These are phyloP conservation scores for Pitangus sulphuratus DNA, from an alignment of 2,797 vertebrate genomes.

Conservation along the genomic window DNA sequence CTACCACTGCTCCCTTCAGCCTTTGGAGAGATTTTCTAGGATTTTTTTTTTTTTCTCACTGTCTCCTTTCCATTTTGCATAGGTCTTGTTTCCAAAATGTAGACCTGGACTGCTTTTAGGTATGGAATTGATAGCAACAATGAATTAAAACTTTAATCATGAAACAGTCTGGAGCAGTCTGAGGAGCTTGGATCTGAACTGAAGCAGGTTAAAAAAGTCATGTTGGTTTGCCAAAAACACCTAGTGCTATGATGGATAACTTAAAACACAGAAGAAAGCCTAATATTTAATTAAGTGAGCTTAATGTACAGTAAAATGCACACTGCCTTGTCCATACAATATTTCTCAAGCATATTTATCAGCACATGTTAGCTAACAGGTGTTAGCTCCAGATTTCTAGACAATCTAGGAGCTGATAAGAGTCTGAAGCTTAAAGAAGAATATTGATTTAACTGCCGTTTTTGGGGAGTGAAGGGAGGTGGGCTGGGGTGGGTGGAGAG, in stretches of 20 bases:
- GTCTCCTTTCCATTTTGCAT: background rate
- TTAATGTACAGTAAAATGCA: background rate
- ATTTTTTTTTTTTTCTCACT: background rate
- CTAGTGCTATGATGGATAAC: background rate
- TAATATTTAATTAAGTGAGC: background rate
- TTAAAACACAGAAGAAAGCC: background rate
- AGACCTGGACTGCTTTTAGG: background rate
- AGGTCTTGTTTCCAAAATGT: background rate
- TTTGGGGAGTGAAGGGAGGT: background rate
- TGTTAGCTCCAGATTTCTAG: conserved; percentile 41
- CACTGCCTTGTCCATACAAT: background rate
- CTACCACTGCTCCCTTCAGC: background rate
- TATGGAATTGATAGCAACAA: background rate
- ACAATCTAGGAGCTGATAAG: background rate
- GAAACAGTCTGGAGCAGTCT: background rate
- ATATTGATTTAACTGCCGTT: background rate
- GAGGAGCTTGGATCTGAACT: background rate
- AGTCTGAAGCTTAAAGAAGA: background rate
- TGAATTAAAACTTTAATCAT: background rate
- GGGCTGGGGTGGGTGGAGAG: too few relatives aligned
- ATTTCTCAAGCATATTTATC: conserved; percentile 42
- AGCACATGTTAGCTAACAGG: background rate
- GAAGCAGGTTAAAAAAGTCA: background rate
- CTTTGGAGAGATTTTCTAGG: background rate
- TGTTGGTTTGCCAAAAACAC: background rate